Evolutionary conservation across 1,140 invertebrate species (phyloP).

Genomic region (Wasmannia auropunctata): DNA sequence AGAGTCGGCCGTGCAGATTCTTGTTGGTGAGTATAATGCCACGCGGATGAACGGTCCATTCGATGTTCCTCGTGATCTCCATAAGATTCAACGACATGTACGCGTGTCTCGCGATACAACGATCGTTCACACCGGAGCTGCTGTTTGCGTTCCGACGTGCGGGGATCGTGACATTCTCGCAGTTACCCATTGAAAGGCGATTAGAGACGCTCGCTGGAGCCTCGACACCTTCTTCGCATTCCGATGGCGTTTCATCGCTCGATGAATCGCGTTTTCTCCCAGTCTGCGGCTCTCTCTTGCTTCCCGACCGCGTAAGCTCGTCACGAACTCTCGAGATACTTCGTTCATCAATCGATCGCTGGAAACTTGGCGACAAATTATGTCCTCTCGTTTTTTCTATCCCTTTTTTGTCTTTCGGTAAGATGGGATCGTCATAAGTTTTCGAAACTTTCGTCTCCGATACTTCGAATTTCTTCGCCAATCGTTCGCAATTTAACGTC

Average conservation of each 20-base stretch:
- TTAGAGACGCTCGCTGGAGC: neutral
- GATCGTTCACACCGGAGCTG: neutral
- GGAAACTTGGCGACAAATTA: neutral
- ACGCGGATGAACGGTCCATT: neutral
- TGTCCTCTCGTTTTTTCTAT: neutral
- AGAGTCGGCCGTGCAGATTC: neutral
- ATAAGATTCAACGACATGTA: slow-evolving; percentile 9
- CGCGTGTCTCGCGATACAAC: neutral
- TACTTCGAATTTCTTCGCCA: neutral
- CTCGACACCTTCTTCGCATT: neutral
- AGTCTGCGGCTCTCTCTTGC: neutral
- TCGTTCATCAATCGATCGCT: neutral
- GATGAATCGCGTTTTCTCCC: neutral
- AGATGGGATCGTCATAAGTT: neutral
- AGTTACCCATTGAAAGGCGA: neutral
- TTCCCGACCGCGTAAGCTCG: neutral
- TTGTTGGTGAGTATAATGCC: slow-evolving; percentile 50
- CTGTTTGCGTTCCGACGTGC: neutral
- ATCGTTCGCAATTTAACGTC: neutral
- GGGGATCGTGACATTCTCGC: neutral
- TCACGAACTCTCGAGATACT: slow-evolving; percentile 21
- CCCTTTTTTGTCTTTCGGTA: neutral
- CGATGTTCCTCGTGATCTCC: slow-evolving; percentile 36
- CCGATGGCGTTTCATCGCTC: neutral
- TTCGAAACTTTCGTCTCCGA: neutral